Evolutionary conservation across 64 coral and sea anemone genomes (phyloP), one percentile per base, ranked within the genome.

Genomic region (Pocillopora verrucosa): DNA sequence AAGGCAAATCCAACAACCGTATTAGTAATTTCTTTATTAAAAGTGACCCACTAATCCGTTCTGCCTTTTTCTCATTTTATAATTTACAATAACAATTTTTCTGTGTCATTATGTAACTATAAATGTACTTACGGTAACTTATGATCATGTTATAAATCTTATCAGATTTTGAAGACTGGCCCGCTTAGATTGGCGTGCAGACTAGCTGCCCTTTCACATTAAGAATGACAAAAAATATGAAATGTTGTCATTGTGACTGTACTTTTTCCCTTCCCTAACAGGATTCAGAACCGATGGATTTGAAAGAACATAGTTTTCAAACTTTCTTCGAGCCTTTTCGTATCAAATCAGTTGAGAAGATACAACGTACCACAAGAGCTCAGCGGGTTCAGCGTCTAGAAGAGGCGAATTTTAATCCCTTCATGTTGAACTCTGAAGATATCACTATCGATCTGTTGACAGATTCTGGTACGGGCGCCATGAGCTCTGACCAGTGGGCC

Each of bases 381-480:
- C 75, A 92, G 59, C 57, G 91, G 41, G 22, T 88, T 12, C 74
- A 88, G 61, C 87, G 69, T 76, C 61, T 92, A 15, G 22, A 87
- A 36, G 76, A 92, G 60, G 91, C 91, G 15, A 45, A 82, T 34
- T 88, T 88, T 67, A 92, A 92, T 76, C 91, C 85, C 19, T 92
- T 92, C 24, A 36, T 88, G 64, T 13, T 92, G 4, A 77, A 88
- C 57, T 92, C 91, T 9, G 91, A 92, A n/a, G 73, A 92, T 35
- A 80, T 92, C 67, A n/a, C 75, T 1, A 92, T 92, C n/a, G 91
- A 92, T 58, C 59, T 92, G 11, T 61, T 92, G 5, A 92, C 91
- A 24, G 91, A 92, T 57, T 92, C 91, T 2, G 91, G 91, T 2
- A 92, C 91, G 9, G 91, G 91, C 22, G 91, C 91, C 34, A 92